phyloP scores from a whole-genome alignment of 2,888 invertebrate species.

The Nomada fucata region DNA sequence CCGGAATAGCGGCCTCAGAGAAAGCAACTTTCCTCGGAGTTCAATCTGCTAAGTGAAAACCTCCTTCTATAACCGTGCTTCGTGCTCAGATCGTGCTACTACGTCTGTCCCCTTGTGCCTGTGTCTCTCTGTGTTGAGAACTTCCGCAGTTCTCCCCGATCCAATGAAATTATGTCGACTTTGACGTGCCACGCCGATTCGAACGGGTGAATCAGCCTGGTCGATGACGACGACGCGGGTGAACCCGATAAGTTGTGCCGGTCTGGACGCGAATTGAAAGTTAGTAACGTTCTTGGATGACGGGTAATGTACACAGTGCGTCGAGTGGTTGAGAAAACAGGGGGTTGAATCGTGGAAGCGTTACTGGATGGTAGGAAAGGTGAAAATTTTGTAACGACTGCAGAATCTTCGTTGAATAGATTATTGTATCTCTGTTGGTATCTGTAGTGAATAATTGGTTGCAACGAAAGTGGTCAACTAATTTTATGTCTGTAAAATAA shows the following conservation, averaged over 20 bases:
- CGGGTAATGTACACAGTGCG: no score
- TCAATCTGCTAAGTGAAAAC: constrained; percentile 81
- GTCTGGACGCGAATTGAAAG: not conserved
- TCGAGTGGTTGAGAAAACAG: no score
- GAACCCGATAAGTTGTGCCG: constrained; percentile 43
- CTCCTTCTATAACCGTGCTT: constrained; percentile 62
- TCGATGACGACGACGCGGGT: constrained; percentile 9
- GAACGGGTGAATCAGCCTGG: constrained; percentile 53
- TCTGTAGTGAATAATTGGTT: no score
- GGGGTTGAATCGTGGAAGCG: no score
- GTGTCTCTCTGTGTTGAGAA: constrained; percentile 30
- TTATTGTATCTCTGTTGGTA: no score
- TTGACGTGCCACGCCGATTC: constrained; percentile 58
- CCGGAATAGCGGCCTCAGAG: constrained; percentile 56
- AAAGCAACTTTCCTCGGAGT: constrained; percentile 65
- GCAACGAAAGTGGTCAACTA: no score
- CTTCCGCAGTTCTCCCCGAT: constrained; percentile 67
- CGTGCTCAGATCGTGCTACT: constrained; percentile 24
- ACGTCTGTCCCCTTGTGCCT: constrained; percentile 5
- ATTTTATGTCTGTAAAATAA: no score
- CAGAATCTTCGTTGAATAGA: no score
- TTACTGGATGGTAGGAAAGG: not conserved
- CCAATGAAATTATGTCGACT: constrained; percentile 73
- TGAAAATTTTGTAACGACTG: not conserved
- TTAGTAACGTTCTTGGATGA: constrained; percentile 25